Percentiles rank a stretch among this genome's conserved stretches.
These are phyloP conservation scores for Halictus ligatus DNA, from an alignment of 2,888 invertebrate genomes.

Conservation along the genomic window DNA sequence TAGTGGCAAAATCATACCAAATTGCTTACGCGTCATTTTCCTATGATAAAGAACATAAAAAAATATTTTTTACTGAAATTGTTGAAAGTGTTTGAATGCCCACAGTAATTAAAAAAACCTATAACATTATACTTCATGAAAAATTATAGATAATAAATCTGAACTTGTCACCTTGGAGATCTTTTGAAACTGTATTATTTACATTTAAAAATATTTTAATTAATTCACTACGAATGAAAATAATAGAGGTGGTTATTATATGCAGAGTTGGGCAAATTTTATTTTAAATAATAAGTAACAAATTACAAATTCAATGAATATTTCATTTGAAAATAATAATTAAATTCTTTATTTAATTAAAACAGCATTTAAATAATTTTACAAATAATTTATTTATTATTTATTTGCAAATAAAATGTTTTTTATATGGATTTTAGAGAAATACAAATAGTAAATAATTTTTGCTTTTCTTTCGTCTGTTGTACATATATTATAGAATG, in stretches of 20 bases:
- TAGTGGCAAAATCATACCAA: too few relatives aligned
- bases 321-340: neutral
- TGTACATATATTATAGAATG: neutral
- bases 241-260: neutral
- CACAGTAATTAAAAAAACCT: too few relatives aligned
- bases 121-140: neutral
- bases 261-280: neutral
- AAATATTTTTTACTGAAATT: too few relatives aligned
- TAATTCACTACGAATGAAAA: conserved; percentile 23
- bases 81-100: too few relatives aligned
- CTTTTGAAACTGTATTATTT: neutral
- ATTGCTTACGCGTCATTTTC: too few relatives aligned
- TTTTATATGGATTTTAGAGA: neutral
- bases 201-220: neutral
- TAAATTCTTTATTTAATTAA: neutral
- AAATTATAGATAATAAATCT: neutral
- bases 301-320: neutral
- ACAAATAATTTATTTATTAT: neutral
- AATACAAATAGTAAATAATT: neutral
- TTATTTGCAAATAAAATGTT: neutral
- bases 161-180: neutral
- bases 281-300: neutral
- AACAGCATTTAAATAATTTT: neutral
- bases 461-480: neutral
- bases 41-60: too few relatives aligned